Evolutionary conservation across 2,113 vertebrate species (phyloP).

Genomic region (Macquaria ambigua): DNA sequence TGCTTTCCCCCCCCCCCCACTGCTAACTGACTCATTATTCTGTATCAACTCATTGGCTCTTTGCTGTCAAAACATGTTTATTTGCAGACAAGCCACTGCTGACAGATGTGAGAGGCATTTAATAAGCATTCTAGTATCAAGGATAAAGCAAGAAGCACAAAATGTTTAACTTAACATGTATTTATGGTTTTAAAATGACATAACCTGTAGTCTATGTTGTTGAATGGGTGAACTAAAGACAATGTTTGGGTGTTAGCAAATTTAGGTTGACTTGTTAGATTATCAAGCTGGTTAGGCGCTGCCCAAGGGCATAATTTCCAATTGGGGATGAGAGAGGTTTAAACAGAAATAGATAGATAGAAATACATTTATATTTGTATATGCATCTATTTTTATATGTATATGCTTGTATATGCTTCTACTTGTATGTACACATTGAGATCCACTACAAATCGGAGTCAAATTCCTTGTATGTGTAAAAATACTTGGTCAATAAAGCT

Average conservation of each 20-base stretch:
- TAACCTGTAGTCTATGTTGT: conserved; percentile 5
- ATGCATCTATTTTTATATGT: background rate
- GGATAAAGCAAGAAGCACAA: conserved; percentile 31
- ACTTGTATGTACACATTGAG: background rate
- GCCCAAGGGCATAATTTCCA: background rate
- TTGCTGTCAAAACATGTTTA: conserved; percentile 73
- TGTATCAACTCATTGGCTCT: conserved; percentile 68
- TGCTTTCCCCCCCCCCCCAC: conserved; percentile 26
- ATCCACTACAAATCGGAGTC: background rate
- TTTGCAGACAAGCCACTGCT: conserved; percentile 61
- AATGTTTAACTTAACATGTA: conserved; percentile 16
- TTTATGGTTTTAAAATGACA: conserved; percentile 1
- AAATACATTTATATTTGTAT: background rate
- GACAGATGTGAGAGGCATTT: conserved; percentile 68
- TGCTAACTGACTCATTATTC: conserved; percentile 73
- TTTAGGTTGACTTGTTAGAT: background rate
- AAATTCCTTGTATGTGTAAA: background rate
- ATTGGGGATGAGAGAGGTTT: background rate
- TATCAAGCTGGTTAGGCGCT: background rate
- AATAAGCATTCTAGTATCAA: conserved; percentile 50
- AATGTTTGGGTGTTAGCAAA: background rate
- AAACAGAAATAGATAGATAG: background rate
- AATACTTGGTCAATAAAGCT: background rate
- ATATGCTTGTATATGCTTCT: background rate
- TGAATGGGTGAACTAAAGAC: background rate